Evolutionary conservation across 1,140 invertebrate species (phyloP).

Genomic region (Fopius arisanus): DNA sequence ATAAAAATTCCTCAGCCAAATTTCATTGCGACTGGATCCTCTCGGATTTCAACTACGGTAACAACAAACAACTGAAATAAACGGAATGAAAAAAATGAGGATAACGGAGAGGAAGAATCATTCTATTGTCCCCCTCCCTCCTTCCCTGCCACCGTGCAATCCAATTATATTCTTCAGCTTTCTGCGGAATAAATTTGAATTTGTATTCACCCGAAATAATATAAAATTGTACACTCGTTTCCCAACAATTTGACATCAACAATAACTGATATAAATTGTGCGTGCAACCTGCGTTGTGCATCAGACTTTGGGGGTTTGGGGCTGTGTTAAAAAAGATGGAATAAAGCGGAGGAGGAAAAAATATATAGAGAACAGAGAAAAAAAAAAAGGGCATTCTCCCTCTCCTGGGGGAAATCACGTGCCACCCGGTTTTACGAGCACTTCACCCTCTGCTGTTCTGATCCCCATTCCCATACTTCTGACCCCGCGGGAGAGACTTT

Average conservation of each 20-base stretch:
- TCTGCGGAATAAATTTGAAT: neutral
- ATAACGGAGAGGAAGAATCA: no score
- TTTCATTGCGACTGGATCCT: no score
- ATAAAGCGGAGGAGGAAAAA: constrained; percentile 13
- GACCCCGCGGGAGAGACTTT: constrained; percentile 38
- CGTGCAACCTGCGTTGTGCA: constrained; percentile 13
- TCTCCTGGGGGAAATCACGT: constrained; percentile 59
- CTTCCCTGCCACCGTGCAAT: no score
- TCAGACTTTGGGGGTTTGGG: neutral
- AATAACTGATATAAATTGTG: constrained; percentile 7
- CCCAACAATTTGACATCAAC: constrained; percentile 8
- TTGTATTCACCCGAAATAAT: neutral
- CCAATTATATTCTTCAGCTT: no score
- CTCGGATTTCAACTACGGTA: no score
- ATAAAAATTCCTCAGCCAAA: no score
- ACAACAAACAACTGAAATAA: no score
- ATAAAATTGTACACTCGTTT: neutral
- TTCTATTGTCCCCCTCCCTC: no score
- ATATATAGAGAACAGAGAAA: constrained; percentile 16
- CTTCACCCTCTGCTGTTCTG: constrained; percentile 31
- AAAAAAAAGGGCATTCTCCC: constrained; percentile 43
- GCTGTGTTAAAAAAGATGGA: constrained; percentile 5
- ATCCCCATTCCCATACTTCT: constrained; percentile 14
- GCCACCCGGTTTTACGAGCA: constrained; percentile 56
- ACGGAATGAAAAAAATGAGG: no score